phyloP scores from a whole-genome alignment of 2,797 vertebrate species.

The Chaenodraco wilsoni region DNA sequence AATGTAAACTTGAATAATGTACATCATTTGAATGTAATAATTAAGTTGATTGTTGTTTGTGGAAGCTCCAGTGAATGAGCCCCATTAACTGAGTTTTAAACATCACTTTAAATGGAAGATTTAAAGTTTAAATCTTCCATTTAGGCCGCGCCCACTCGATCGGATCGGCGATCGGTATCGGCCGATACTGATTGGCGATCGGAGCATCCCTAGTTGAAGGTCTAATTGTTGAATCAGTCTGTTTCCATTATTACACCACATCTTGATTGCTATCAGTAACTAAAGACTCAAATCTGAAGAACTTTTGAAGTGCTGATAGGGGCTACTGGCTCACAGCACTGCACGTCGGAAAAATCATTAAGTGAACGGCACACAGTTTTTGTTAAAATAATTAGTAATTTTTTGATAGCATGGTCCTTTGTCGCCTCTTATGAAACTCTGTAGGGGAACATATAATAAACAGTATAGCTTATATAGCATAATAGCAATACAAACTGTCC shows the following conservation, averaged over 20 bases:
- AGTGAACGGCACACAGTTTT: not conserved
- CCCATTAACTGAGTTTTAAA: too few relatives aligned
- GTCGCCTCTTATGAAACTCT: not conserved
- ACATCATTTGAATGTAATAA: too few relatives aligned
- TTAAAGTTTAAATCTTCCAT: too few relatives aligned
- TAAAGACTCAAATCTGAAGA: not conserved
- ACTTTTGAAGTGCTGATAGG: not conserved
- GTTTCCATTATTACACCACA: not conserved
- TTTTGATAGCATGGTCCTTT: not conserved
- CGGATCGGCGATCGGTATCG: too few relatives aligned
- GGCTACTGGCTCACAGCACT: not conserved
- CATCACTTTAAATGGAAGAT: too few relatives aligned
- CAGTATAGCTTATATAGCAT: not conserved
- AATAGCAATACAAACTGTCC: conserved; percentile 1
- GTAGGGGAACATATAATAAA: not conserved
- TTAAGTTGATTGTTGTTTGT: too few relatives aligned
- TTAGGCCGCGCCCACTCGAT: too few relatives aligned
- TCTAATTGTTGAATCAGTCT: not conserved
- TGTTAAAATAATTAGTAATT: not conserved
- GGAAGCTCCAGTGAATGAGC: too few relatives aligned
- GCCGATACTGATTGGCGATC: too few relatives aligned
- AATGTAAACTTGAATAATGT: too few relatives aligned
- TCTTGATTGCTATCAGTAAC: not conserved
- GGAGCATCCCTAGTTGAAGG: too few relatives aligned
- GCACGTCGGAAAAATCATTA: not conserved